Percentiles rank a stretch among this genome's conserved stretches.
These are phyloP conservation scores for Oreochromis niloticus DNA, from an alignment of 2,113 vertebrate species.

Conservation along the genomic window DNA sequence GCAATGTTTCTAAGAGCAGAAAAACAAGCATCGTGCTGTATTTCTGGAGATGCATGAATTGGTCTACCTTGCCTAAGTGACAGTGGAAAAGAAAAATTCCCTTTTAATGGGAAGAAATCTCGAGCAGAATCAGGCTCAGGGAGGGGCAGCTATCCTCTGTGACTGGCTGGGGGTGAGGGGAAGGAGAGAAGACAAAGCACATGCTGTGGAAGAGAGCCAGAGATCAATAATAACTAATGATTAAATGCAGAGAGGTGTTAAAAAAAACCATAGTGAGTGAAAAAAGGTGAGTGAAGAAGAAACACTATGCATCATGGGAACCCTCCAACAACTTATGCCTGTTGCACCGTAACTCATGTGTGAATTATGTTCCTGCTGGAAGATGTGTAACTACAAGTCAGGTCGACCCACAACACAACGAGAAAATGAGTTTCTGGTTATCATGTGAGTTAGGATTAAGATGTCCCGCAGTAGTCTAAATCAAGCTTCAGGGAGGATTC, in stretches of 20 bases:
- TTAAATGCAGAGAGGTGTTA: no score
- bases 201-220: no score
- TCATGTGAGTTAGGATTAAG: not conserved
- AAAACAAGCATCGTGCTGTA: not conserved
- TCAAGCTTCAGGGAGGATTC: not conserved
- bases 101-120: not conserved
- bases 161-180: fast-evolving
- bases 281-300: not conserved
- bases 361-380: not conserved
- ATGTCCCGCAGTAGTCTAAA: not conserved
- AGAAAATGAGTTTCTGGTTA: not conserved
- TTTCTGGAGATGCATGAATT: not conserved
- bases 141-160: not conserved
- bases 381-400: not conserved
- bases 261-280: no score
- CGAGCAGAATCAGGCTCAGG: not conserved
- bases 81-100: not conserved
- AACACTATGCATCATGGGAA: not conserved
- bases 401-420: not conserved
- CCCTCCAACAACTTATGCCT: not conserved
- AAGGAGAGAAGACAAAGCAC: not conserved
- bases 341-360: fast-evolving
- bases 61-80: not conserved
- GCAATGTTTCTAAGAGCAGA: not conserved
- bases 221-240: no score